Evolutionary conservation across 2,888 invertebrate species (phyloP).

Genomic region (Hirtodrosophila histrioides): DNA sequence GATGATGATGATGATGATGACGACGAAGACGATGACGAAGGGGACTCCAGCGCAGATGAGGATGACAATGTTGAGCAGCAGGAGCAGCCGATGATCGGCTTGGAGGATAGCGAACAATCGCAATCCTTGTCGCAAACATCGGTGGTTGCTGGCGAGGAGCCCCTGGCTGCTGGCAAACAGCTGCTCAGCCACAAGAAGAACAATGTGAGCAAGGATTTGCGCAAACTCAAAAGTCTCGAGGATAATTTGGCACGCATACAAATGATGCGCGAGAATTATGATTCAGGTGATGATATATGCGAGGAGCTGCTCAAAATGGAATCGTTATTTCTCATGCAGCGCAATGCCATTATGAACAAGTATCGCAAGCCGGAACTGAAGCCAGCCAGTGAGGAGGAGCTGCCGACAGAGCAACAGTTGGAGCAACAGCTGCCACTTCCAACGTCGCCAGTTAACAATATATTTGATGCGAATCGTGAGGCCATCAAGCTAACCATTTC

Average conservation of each 20-base stretch:
- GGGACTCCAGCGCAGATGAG: conserved; percentile 39
- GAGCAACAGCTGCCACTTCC: conserved; percentile 19
- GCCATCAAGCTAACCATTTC: conserved; percentile 83
- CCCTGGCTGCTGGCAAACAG: conserved; percentile 26
- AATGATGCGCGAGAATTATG: conserved; percentile 83
- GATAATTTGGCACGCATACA: conserved; percentile 82
- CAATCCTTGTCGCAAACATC: conserved; percentile 24
- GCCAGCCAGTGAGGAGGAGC: conserved; percentile 19
- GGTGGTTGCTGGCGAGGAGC: conserved; percentile 26
- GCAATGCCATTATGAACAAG: conserved; percentile 81
- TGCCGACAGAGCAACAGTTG: conserved; percentile 6
- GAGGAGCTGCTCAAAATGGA: conserved; percentile 83
- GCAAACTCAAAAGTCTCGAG: conserved; percentile 81
- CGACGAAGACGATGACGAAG: conserved; percentile 21
- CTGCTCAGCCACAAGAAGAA: conserved; percentile 56
- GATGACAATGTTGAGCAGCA: conserved; percentile 18
- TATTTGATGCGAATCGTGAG: conserved; percentile 83
- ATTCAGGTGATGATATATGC: conserved; percentile 82
- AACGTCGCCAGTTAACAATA: conserved; percentile 69
- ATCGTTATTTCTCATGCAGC: conserved; percentile 79
- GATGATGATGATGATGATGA: conserved; percentile 26
- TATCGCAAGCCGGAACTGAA: conserved; percentile 74
- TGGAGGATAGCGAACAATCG: conserved; percentile 22
- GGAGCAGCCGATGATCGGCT: conserved; percentile 19
- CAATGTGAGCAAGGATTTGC: conserved; percentile 80